These are phyloP conservation scores for Ammodytes marinus DNA, from an alignment of 2,113 vertebrate species.

Conservation along the genomic window DNA sequence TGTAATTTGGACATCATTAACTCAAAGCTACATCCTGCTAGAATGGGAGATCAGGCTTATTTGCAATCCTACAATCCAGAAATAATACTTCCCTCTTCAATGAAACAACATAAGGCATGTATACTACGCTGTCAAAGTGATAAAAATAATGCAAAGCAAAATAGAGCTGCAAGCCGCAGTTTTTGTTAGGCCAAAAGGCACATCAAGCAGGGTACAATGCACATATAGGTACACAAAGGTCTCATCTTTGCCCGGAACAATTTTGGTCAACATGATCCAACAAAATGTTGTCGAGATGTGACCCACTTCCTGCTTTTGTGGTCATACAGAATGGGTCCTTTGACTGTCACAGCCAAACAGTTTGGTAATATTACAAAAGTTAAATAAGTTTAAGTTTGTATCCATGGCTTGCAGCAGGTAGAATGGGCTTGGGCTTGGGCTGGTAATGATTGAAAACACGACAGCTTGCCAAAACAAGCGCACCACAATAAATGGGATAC, in stretches of 20 bases:
- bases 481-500: not conserved
- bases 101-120: conserved; percentile 20
- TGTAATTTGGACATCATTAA: conserved; percentile 13
- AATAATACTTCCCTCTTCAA: conserved; percentile 28
- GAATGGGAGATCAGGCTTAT: conserved; percentile 34
- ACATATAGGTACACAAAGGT: conserved; percentile 55
- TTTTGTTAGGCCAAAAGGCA: conserved; percentile 47
- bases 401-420: not conserved
- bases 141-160: conserved; percentile 65
- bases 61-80: conserved; percentile 48
- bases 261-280: conserved; percentile 28
- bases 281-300: conserved; percentile 17
- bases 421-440: no score
- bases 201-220: conserved; percentile 41
- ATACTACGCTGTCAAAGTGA: conserved; percentile 22
- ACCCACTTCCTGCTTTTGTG: conserved; percentile 40
- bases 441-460: not conserved
- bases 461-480: not conserved
- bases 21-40: conserved; percentile 27
- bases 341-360: conserved; percentile 14
- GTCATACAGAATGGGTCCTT: conserved; percentile 17
- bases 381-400: not conserved
- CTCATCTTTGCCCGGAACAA: conserved; percentile 44
- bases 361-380: not conserved
- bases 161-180: conserved; percentile 51